Percentiles rank a stretch among this genome's conserved stretches.
Evolutionary conservation across 2,797 vertebrate species (phyloP).

Genomic region (Anomalospiza imberbis): DNA sequence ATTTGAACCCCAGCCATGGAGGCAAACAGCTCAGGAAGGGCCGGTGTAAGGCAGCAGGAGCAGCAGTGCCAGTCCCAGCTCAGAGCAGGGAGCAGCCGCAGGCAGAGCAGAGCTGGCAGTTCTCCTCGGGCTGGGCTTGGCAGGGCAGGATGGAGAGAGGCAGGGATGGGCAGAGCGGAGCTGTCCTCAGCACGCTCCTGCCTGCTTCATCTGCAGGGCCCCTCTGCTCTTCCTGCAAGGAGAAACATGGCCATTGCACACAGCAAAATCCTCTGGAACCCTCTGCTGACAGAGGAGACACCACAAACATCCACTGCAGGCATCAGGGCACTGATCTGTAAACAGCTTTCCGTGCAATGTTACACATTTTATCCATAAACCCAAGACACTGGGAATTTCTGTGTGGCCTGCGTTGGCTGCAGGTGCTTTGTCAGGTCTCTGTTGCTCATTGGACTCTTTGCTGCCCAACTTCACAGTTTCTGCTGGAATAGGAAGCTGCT

Average conservation of each 20-base stretch:
- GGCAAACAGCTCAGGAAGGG: neutral
- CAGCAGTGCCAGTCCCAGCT: neutral
- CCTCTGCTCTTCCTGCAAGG: constrained; percentile 43
- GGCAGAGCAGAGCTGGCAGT: neutral
- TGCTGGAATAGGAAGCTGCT: neutral
- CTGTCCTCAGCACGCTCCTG: constrained; percentile 2
- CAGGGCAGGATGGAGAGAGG: too few species aligned
- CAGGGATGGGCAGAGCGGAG: neutral
- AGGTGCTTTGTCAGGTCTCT: neutral
- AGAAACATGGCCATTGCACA: neutral
- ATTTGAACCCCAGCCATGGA: neutral
- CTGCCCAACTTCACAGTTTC: accelerated
- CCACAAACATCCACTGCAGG: neutral
- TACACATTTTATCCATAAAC: neutral
- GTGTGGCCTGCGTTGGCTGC: neutral
- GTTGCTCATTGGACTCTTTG: neutral
- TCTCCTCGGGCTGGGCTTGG: neutral
- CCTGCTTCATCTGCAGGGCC: constrained; percentile 22
- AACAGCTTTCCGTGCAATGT: neutral
- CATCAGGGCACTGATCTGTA: neutral
- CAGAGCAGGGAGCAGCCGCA: neutral
- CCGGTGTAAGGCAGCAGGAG: neutral
- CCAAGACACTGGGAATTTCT: neutral
- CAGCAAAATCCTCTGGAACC: neutral
- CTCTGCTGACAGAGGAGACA: neutral